Evolutionary conservation across 1,140 invertebrate species (phyloP).

Genomic region (Drosophila paulistorum): DNA sequence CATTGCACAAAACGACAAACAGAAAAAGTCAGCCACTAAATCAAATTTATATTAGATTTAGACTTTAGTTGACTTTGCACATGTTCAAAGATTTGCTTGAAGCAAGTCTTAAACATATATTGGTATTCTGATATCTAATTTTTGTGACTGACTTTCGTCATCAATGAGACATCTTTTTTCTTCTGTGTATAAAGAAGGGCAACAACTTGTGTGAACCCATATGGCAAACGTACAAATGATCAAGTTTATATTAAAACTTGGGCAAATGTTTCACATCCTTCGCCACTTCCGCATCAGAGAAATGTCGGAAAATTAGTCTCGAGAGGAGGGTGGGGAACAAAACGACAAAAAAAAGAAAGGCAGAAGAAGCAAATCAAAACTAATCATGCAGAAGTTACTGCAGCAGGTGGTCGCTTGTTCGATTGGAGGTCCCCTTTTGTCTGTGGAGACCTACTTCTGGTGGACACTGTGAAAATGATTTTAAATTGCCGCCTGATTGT

Average conservation of each 20-base stretch:
- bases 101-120: too few species aligned
- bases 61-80: neutral
- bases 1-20: neutral
- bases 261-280: constrained; percentile 7
- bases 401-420: constrained; percentile 60
- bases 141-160: too few species aligned
- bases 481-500: constrained; percentile 81
- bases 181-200: neutral
- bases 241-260: constrained; percentile 24
- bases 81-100: too few species aligned
- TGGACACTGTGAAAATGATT: constrained; percentile 75
- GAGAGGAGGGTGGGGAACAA: neutral
- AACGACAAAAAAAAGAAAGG: constrained; percentile 34
- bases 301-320: constrained; percentile 10
- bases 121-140: too few species aligned
- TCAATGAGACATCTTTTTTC: neutral
- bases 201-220: constrained; percentile 31
- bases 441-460: constrained; percentile 29
- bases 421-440: constrained; percentile 29
- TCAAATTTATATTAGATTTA: neutral
- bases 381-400: constrained; percentile 79
- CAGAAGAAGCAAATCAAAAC: constrained; percentile 79
- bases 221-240: constrained; percentile 18
- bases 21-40: neutral
- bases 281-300: neutral